Evolutionary conservation across 2,113 vertebrate genomes (phyloP), one percentile per base, ranked within the genome.

Genomic region (Prinia subflava): DNA sequence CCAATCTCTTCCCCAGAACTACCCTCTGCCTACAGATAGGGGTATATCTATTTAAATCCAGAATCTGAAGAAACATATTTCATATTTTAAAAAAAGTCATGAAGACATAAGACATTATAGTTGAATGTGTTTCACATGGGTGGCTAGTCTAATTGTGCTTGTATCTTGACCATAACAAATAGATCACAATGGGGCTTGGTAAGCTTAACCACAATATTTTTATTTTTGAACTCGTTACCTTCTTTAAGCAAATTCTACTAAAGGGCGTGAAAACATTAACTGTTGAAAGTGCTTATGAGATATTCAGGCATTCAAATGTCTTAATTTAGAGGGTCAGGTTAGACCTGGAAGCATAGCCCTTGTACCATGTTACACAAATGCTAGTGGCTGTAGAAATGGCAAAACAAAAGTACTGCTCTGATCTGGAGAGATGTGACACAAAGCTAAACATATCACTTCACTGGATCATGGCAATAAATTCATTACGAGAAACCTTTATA

Each of bases 391-490:
- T 33, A 84, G 35, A 19, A 64, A 80, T 4, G 11, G 22, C 28
- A 84, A 88, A 88, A 67, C 24, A 76, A 82, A 94, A 81, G 33
- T 31, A 24, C 15, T 20, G 33, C 60, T 87, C 67, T 47, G 55
- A 52, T 81, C 52, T 50, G 63, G 39, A 93, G 42, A 87, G 57
- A 30, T 76, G n/a, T 6, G 39, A 63, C 41, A 74, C 67, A 35
- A 95, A 91, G 71, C 81, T 93, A 95, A 97, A 92, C 27, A 53
- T 87, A 91, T 77, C 69, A 89, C 84, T 95, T 67, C 55, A 92
- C 11, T 81, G 89, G 79, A 91, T 95, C 92, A 91, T 53, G 59
- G 84, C 65, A 97, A 95, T 87, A 96, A 96, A 96, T 77, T 89
- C 55, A 87, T 89, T 94, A 92, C 15, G 44, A 97, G 78, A 95